Evolutionary conservation across 2,113 vertebrate species (phyloP).

Genomic region (Psilopsiagon aurifrons): DNA sequence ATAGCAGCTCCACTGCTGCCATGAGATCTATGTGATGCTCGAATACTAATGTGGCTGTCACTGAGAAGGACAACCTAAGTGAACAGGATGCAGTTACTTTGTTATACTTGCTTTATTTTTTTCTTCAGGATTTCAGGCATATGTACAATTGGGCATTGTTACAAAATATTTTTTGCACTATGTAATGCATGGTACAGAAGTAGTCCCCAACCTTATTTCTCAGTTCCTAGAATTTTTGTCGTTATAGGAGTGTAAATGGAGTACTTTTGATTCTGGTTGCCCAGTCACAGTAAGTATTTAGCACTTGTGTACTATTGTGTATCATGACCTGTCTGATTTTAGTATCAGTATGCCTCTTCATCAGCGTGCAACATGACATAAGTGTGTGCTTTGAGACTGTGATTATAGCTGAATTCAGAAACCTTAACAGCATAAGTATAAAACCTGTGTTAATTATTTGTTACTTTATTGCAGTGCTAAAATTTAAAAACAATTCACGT

Average conservation of each 20-base stretch:
- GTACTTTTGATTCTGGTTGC: not conserved
- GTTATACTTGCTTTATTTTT: not conserved
- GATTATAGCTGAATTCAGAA: not conserved
- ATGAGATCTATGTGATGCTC: not conserved
- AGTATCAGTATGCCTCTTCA: not conserved
- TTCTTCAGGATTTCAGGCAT: not conserved
- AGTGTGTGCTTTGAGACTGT: not conserved
- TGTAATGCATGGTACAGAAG: not conserved
- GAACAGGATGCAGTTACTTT: not conserved
- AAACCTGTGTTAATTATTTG: not conserved
- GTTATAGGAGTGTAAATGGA: not conserved
- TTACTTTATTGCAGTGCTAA: slow-evolving; percentile 81
- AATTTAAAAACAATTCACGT: slow-evolving; percentile 77
- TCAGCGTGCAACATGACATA: not conserved
- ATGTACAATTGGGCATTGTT: not conserved
- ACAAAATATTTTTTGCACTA: not conserved
- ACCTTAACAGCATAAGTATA: not conserved
- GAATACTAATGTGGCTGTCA: not conserved
- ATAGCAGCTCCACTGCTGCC: not conserved
- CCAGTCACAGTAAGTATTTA: not conserved
- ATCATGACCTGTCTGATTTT: not conserved
- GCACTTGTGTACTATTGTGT: not conserved
- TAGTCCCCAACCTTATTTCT: not conserved
- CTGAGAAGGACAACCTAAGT: not conserved
- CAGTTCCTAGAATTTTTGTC: not conserved